Conservation (phyloP, 2,113 vertebrate genomes). For the Nycticebus coucang region DNA sequence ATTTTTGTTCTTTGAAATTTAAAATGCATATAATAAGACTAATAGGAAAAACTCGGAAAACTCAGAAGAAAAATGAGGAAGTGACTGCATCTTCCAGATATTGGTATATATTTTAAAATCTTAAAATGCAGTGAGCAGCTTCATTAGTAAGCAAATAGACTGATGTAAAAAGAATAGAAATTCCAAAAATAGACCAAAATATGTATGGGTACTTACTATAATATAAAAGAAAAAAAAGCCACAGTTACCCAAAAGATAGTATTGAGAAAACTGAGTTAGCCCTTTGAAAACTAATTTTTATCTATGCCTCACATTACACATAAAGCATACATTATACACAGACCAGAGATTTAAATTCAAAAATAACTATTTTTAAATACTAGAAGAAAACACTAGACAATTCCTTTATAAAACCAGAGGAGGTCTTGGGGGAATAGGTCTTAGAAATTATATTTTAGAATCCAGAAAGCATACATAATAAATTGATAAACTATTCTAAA, state of each 20-base stretch:
- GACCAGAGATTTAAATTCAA: not conserved
- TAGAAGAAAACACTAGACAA: not conserved
- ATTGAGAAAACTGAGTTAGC: not conserved
- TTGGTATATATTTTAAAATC: not conserved
- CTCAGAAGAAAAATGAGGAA: not conserved
- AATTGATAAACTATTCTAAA: not conserved
- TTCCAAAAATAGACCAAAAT: not conserved
- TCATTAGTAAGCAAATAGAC: not conserved
- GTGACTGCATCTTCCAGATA: not conserved
- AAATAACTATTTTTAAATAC: slow-evolving; percentile 27
- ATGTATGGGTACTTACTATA: not conserved
- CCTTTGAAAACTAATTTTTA: slow-evolving; percentile 16
- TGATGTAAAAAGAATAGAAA: not conserved
- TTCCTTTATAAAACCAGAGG: not conserved
- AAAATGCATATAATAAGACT: not conserved
- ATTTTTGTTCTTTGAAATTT: not conserved
- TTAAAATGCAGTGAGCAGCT: not conserved
- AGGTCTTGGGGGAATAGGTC: not conserved
- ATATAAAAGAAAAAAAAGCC: not conserved
- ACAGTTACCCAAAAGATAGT: not conserved
- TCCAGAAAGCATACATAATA: not conserved
- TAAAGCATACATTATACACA: not conserved
- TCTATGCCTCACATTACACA: not conserved
- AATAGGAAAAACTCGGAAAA: not conserved
- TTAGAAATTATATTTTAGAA: not conserved